Evolutionary conservation across 2,113 vertebrate genomes (phyloP).

Genomic region (Sebastes fasciatus): DNA sequence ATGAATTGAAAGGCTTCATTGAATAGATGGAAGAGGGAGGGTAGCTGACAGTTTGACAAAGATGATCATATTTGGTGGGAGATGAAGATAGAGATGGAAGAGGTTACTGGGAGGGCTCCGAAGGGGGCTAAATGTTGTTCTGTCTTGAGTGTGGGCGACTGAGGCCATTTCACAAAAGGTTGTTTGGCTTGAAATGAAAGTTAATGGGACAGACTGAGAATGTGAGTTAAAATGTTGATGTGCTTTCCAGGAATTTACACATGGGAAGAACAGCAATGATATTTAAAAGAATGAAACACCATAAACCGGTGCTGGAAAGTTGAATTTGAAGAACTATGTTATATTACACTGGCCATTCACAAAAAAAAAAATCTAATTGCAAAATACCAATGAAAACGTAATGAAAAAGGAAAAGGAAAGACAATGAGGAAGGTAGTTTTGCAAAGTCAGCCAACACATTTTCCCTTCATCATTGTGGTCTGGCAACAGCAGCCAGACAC

Average conservation of each 20-base stretch:
- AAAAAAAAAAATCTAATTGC: background rate
- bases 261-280: background rate
- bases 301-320: background rate
- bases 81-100: constrained; percentile 4
- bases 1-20: constrained; percentile 36
- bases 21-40: constrained; percentile 28
- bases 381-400: background rate
- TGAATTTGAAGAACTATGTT: background rate
- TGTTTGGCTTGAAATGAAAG: constrained; percentile 5
- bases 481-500: background rate
- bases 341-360: background rate
- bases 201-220: background rate
- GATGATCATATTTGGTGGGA: constrained; percentile 25
- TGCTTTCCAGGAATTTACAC: background rate
- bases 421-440: background rate
- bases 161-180: background rate
- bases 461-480: background rate
- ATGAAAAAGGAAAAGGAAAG: background rate
- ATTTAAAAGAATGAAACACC: background rate
- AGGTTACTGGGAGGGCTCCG: background rate
- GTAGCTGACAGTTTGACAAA: constrained; percentile 28
- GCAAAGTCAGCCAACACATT: background rate
- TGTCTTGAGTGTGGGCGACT: background rate
- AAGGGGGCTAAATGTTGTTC: background rate
- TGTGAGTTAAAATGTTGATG: background rate